Evolutionary conservation across 2,113 vertebrate genomes (phyloP).

Genomic region (Ginglymostoma cirratum): DNA sequence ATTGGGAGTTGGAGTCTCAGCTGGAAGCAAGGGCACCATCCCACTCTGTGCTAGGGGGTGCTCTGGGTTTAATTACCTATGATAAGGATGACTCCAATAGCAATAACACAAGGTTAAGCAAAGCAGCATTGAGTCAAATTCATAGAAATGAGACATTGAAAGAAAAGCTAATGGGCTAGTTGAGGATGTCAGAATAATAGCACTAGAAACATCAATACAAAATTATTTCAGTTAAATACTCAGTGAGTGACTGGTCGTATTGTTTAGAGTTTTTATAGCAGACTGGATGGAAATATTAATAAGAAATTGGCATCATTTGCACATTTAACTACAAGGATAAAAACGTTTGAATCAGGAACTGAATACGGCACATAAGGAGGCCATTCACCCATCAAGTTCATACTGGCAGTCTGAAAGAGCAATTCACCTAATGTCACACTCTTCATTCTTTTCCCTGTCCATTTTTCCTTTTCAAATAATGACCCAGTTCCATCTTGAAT

Average conservation of each 20-base stretch:
- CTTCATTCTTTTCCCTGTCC: background rate
- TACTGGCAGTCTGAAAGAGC: background rate
- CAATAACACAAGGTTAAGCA: slow-evolving; percentile 1
- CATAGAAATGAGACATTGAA: background rate
- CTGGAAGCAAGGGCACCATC: background rate
- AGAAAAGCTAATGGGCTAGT: slow-evolving; percentile 26
- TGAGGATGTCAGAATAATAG: background rate
- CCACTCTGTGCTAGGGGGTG: background rate
- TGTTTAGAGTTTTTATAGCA: too few relatives aligned
- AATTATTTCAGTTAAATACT: background rate
- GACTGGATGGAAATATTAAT: background rate
- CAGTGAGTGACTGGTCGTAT: background rate
- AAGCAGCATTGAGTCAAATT: slow-evolving; percentile 19
- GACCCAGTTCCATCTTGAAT: background rate
- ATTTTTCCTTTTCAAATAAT: background rate
- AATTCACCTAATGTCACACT: background rate
- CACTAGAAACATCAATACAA: background rate
- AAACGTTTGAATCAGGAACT: background rate
- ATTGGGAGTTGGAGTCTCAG: background rate
- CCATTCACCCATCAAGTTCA: background rate
- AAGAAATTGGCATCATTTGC: background rate
- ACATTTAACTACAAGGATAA: background rate
- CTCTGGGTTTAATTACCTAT: slow-evolving; percentile 25
- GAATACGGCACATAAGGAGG: background rate
- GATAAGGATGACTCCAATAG: background rate